A percentile compares a stretch with the other conserved stretches of the same genome.
Evolutionary conservation across 2,888 invertebrate species (phyloP).

Genomic region (Archaeoteleia sp.): DNA sequence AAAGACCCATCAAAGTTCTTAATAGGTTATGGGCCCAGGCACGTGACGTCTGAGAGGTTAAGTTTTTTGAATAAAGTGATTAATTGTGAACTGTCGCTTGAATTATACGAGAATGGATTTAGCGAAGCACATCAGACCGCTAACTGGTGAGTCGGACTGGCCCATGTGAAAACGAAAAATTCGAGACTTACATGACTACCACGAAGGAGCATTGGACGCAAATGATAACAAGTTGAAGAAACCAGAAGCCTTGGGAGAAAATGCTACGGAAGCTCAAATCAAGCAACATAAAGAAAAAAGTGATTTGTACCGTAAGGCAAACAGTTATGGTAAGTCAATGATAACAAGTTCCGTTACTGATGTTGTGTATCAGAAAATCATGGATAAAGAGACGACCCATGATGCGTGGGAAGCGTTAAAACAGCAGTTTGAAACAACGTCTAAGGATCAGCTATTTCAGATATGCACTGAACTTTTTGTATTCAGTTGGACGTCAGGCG

Average conservation of each 20-base stretch:
- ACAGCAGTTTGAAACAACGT: conserved; percentile 60
- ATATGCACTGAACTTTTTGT: conserved; percentile 64
- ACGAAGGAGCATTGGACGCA: conserved; percentile 60
- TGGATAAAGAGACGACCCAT: conserved; percentile 64
- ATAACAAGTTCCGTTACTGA: conserved; percentile 63
- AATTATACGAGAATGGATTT: conserved; percentile 58
- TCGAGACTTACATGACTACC: conserved; percentile 61
- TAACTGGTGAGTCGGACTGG: conserved; percentile 60
- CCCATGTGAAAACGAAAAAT: conserved; percentile 64
- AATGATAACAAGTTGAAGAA: conserved; percentile 58
- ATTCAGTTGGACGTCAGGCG: conserved; percentile 60
- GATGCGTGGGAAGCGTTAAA: conserved; percentile 63
- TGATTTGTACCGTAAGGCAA: conserved; percentile 62
- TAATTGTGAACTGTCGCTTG: no score
- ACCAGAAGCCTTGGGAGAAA: conserved; percentile 45
- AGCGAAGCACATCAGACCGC: conserved; percentile 55
- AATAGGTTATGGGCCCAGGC: no score
- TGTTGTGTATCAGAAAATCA: conserved; percentile 65
- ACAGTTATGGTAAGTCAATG: conserved; percentile 66
- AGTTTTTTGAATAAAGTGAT: no score
- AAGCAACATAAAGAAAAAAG: conserved; percentile 41
- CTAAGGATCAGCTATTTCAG: conserved; percentile 65
- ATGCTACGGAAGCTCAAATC: conserved; percentile 40
- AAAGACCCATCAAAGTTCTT: no score
- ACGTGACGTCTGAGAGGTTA: no score